Base-by-base conservation (phyloP, 2,888 invertebrate genomes). In the Xanthostigma xanthostigma region DNA sequence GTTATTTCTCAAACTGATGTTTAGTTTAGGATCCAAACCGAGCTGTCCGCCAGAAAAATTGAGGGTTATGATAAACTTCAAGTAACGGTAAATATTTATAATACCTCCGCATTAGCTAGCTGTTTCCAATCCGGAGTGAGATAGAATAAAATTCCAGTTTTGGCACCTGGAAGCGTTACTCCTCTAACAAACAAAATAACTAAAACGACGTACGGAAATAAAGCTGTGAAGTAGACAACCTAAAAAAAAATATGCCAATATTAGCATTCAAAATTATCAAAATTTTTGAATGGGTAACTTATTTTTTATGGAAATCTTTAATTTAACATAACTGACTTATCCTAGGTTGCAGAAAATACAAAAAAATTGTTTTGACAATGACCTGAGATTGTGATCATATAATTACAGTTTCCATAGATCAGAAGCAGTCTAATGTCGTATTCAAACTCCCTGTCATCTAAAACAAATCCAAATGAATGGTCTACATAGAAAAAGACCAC, bases 111-210 rank as follows among this genome's bases (percentile, higher is more conserved):
- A 59, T 86, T 84, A 36, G 73, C 71, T 46, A 88, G 71, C 58
- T 78, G 79, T 45, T 74, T 74, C 70, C 84, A 87, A 58, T 86
- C 80, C 2, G 89, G 89, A 41, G 80, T 84, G 45, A 90, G 68
- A 62, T 88, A 90, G 63, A 82, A 87, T 4, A 82, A 62, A 49
- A 90, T 81, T 2, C 89, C 90, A 37, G 81, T 78, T 1, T 74
- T 70, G 9, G 88, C 86, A 11, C 89, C 90, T 0, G 85, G 84
- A 46, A 90, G 68, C 2, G 86, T 81, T 6, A 86, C 80, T 1
- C 88, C 86, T 2, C 89, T 77, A 52, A 85, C 74, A 58, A 90
- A 81, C 48, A 90, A 68, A 57, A 86, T 80, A 17, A 83, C 79
- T 58, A 84, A 65, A 14, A 84, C 84, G 44, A 83, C 76, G 60